Evolutionary conservation across 2,888 invertebrate species (phyloP), one percentile per base, ranked within the genome.

Genomic region (Adineta ricciae): DNA sequence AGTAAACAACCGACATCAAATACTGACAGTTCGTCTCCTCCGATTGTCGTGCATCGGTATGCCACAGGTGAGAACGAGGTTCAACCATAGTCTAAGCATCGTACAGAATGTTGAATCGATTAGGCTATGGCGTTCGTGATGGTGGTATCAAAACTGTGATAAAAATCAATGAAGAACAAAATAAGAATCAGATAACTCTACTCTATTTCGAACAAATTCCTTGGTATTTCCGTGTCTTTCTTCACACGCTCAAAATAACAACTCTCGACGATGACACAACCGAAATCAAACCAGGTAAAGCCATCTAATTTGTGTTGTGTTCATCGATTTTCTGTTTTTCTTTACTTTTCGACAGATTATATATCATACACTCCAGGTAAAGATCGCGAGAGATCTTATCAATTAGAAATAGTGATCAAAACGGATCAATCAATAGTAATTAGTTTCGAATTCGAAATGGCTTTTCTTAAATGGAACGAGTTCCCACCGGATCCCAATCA

Each of bases 401-500:
- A 96, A 88, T 91, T 99, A 84, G 98, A 99, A 90, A 91, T 91
- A 41, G 93, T 94, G 1, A 91, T 97, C 78, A 92, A 92, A 87
- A 90, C 97, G 86, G 95, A 96, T 16, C 0, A 93, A 41, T 83
- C 83, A 49, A 36, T 85, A 4, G 27, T 41, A 56, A 92, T 97
- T 84, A 94, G 94, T 16, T 93, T 96, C 87, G 94, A 96, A 89
- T 96, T 97, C 91, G 96, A 97, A 90, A 95, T 95, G 91, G 94
- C 95, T n/a, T 95, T 97, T 89, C 92, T 97, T 9, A 97, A 97
- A 91, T 97, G 98, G 96, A 95, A 96, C 88, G 98, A 99, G 90
- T 99, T 99, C 91, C 99, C 98, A 24, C 99, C 99, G 0, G 99
- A 99, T 93, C 97, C 99, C 0, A 97, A 97, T 92, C 97, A 98